phyloP scores from a whole-genome alignment of 2,797 vertebrate genomes.

The Gambusia yucatana region DNA sequence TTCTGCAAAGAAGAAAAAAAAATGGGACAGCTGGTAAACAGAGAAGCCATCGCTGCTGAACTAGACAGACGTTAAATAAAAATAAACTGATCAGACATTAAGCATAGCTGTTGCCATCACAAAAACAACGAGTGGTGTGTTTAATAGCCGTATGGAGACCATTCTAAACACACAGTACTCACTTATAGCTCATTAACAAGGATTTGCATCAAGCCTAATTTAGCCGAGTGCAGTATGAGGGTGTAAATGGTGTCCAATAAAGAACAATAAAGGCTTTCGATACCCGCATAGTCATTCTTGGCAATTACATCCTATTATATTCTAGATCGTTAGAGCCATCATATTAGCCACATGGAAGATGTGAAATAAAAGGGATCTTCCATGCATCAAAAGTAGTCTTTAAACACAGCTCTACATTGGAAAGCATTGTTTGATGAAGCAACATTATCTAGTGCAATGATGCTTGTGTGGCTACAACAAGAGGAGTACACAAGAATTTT shows the following conservation, averaged over 20 bases:
- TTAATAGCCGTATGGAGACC: constrained; percentile 59
- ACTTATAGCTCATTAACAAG: constrained; percentile 70
- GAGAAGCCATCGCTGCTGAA: constrained; percentile 53
- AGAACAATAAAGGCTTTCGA: constrained; percentile 73
- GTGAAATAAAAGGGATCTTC: constrained; percentile 59
- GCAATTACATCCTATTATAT: constrained; percentile 73
- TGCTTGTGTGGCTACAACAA: constrained; percentile 26
- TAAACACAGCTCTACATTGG: constrained; percentile 38
- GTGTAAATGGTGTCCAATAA: constrained; percentile 72
- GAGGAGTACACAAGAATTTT: constrained; percentile 16
- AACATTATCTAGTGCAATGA: constrained; percentile 10
- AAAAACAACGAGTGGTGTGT: constrained; percentile 44
- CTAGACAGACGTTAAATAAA: constrained; percentile 51
- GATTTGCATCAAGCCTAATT: constrained; percentile 75
- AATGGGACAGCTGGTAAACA: constrained; percentile 67
- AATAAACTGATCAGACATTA: constrained; percentile 62
- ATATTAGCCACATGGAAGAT: constrained; percentile 72
- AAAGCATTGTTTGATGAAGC: constrained; percentile 41
- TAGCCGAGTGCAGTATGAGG: constrained; percentile 69
- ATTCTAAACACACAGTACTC: constrained; percentile 66
- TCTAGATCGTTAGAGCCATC: constrained; percentile 62
- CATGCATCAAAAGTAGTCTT: constrained; percentile 52
- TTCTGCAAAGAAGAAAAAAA: constrained; percentile 55
- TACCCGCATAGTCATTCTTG: constrained; percentile 55
- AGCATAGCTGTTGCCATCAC: constrained; percentile 43